These are phyloP conservation scores for Eristalinus aeneus DNA, from an alignment of 2,888 invertebrate genomes.

Conservation along the genomic window DNA sequence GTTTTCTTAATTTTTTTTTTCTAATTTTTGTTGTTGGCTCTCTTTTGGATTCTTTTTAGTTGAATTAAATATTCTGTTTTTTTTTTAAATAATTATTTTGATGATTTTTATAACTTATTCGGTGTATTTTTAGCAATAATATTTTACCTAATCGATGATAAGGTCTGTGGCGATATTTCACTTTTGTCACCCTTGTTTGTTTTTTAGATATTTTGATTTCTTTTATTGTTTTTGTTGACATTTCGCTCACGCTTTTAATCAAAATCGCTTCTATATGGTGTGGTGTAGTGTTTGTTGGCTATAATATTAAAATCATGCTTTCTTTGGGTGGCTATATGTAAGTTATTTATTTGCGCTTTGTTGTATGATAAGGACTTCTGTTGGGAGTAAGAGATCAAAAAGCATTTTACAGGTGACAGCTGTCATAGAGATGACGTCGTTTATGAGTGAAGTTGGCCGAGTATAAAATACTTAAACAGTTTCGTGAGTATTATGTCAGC, in stretches of 20 bases:
- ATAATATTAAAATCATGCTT: constrained; percentile 46
- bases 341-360: constrained; percentile 9
- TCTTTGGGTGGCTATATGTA: constrained; percentile 32
- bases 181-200: neutral
- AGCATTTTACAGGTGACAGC: constrained; percentile 18
- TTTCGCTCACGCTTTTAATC: constrained; percentile 10
- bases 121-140: neutral
- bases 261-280: constrained; percentile 21
- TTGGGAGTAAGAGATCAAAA: constrained; percentile 31
- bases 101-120: constrained; percentile 18
- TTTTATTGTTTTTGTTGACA: neutral
- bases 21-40: constrained; percentile 40
- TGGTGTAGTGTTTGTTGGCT: constrained; percentile 16
- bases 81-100: constrained; percentile 21
- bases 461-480: neutral
- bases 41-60: constrained; percentile 20
- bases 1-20: constrained; percentile 42
- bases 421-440: neutral
- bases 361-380: constrained; percentile 1
- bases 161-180: neutral
- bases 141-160: neutral
- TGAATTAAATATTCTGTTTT: neutral
- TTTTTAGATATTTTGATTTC: neutral
- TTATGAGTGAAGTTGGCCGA: neutral
- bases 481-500: neutral